These are phyloP conservation scores for Microtus pennsylvanicus DNA, from an alignment of 2,113 vertebrate species.

Conservation along the genomic window DNA sequence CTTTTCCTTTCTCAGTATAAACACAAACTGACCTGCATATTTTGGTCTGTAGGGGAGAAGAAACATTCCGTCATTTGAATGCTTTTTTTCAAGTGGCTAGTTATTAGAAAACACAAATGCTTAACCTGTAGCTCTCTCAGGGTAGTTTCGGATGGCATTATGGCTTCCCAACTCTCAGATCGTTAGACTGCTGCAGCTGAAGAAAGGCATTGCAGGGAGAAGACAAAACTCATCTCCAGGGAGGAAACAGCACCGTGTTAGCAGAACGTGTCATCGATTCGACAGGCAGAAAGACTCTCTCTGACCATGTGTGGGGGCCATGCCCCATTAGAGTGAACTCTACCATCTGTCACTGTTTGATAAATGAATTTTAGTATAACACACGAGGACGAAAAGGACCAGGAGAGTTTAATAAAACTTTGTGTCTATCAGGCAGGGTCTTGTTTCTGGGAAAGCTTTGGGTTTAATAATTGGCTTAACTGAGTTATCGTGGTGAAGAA, in stretches of 20 bases:
- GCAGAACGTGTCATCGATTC: background rate
- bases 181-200: background rate
- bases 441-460: constrained; percentile 63
- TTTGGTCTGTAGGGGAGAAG: background rate
- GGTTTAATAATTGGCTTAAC: constrained; percentile 18
- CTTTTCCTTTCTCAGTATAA: background rate
- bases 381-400: constrained; percentile 40
- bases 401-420: constrained; percentile 42
- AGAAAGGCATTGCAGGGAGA: background rate
- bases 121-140: background rate
- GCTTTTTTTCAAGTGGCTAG: background rate
- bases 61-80: background rate
- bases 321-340: constrained; percentile 21
- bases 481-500: constrained; percentile 11
- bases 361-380: constrained; percentile 53
- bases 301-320: background rate
- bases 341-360: constrained; percentile 21
- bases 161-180: background rate
- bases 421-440: constrained; percentile 22
- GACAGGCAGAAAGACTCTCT: background rate
- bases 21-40: background rate
- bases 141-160: background rate
- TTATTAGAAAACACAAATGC: background rate
- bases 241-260: no score
- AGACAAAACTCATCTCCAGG: constrained; percentile 32